Conservation (phyloP, 2,113 vertebrate species). For the Osmerus eperlanus region DNA sequence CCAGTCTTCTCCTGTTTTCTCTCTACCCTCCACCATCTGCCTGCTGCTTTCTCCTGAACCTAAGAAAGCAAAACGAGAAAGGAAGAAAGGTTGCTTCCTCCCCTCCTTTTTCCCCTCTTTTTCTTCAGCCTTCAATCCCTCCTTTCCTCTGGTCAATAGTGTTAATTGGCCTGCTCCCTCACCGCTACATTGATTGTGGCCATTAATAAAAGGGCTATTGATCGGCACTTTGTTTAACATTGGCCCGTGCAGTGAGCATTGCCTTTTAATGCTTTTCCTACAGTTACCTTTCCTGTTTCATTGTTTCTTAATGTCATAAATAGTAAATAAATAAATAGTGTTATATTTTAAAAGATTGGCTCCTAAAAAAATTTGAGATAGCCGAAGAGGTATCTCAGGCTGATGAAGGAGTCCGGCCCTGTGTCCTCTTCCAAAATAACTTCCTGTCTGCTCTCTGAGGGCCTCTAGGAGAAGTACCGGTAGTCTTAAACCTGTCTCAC, state of each 20-base stretch:
- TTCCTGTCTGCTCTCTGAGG: neutral
- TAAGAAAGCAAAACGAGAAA: conserved; percentile 73
- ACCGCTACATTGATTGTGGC: conserved; percentile 82
- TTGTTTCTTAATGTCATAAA: conserved; percentile 74
- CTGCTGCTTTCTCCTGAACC: neutral
- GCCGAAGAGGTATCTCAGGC: neutral
- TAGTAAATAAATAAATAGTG: too few relatives aligned
- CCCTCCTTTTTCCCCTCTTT: conserved; percentile 38
- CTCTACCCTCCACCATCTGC: too few relatives aligned
- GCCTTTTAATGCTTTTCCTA: conserved; percentile 78
- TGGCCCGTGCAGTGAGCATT: conserved; percentile 64
- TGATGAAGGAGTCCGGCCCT: neutral
- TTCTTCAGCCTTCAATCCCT: conserved; percentile 46
- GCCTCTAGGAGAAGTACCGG: neutral
- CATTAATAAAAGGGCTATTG: conserved; percentile 85
- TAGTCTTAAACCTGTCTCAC: conserved; percentile 7
- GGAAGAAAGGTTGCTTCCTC: conserved; percentile 71
- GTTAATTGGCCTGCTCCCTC: conserved; percentile 84
- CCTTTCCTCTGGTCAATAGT: conserved; percentile 70
- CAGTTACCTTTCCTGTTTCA: conserved; percentile 81
- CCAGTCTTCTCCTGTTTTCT: too few relatives aligned
- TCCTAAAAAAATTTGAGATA: conserved; percentile 6
- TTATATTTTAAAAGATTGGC: neutral
- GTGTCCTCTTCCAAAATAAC: neutral
- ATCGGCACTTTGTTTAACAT: conserved; percentile 81